Percentiles rank a stretch among this genome's conserved stretches.
Evolutionary conservation across 2,113 vertebrate genomes (phyloP).

Genomic region (Limanda limanda): DNA sequence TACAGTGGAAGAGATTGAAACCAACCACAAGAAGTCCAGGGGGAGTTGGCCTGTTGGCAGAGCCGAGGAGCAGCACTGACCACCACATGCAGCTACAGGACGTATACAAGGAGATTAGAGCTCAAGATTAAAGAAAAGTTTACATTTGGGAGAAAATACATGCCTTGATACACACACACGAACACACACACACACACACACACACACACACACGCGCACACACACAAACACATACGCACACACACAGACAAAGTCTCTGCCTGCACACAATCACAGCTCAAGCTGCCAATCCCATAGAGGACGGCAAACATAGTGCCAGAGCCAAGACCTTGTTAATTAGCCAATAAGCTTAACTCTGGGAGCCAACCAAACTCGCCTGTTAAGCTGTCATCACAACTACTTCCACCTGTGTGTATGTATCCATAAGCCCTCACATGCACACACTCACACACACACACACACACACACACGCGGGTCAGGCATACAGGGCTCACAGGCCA

Average conservation of each 20-base stretch:
- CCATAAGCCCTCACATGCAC: conserved; percentile 29
- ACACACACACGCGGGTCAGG: conserved; percentile 4
- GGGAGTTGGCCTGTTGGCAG: conserved; percentile 41
- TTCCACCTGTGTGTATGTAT: conserved; percentile 51
- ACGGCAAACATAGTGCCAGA: conserved; percentile 59
- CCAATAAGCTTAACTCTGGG: conserved; percentile 56
- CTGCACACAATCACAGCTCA: conserved; percentile 52
- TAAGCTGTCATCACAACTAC: conserved; percentile 68
- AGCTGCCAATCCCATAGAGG: conserved; percentile 49
- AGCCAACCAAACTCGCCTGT: conserved; percentile 45
- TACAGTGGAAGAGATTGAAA: conserved; percentile 55
- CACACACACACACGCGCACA: conserved; percentile 3
- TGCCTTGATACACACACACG: not conserved
- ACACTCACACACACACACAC: conserved; percentile 15
- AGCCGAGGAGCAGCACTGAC: conserved; percentile 17
- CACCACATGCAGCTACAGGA: not conserved
- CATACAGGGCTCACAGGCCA: not conserved
- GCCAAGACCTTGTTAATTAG: conserved; percentile 63
- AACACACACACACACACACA: conserved; percentile 9
- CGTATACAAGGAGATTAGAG: conserved; percentile 10
- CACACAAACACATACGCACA: conserved; percentile 16
- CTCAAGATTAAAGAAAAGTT: conserved; percentile 5
- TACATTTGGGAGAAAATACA: not conserved
- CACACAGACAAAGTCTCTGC: conserved; percentile 25
- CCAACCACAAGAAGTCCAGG: conserved; percentile 45